Percentiles rank a stretch among this genome's conserved stretches.
phyloP scores from a whole-genome alignment of 2,113 vertebrate genomes.

The Misgurnus mizolepis region DNA sequence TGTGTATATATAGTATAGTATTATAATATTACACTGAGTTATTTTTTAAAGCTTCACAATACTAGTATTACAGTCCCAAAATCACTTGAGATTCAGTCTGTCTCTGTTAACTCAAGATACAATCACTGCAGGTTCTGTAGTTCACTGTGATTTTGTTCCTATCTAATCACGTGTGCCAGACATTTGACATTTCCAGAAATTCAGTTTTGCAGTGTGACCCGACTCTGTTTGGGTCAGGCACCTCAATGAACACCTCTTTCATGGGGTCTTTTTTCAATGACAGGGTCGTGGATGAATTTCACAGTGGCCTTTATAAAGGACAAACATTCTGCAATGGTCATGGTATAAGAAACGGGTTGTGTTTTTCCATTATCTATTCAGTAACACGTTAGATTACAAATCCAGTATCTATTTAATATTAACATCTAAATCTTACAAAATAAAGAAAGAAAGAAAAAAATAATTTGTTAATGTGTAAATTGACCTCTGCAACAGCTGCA shows the following conservation, averaged over 20 bases:
- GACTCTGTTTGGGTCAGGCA: neutral
- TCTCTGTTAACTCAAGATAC: conserved; percentile 17
- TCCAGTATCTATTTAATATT: neutral
- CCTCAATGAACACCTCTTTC: neutral
- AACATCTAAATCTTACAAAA: neutral
- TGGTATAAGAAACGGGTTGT: neutral
- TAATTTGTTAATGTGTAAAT: neutral
- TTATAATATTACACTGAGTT: neutral
- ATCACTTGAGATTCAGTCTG: neutral
- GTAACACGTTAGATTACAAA: neutral
- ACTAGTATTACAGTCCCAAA: neutral
- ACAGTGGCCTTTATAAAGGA: conserved; percentile 39
- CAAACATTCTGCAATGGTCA: neutral
- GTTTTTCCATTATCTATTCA: neutral
- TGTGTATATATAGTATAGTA: neutral
- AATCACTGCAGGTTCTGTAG: neutral
- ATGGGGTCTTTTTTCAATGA: conserved; percentile 11
- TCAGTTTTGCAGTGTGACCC: conserved; percentile 30
- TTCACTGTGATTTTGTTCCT: conserved; percentile 6
- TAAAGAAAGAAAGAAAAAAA: neutral
- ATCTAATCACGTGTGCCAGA: neutral
- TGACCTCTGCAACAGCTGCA: neutral
- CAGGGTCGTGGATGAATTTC: conserved; percentile 28
- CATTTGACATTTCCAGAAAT: conserved; percentile 29
- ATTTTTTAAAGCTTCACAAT: conserved; percentile 6